Percentiles rank a stretch among this genome's conserved stretches.
phyloP scores from a whole-genome alignment of 2,888 invertebrate species.

The Vesta saturnalis region DNA sequence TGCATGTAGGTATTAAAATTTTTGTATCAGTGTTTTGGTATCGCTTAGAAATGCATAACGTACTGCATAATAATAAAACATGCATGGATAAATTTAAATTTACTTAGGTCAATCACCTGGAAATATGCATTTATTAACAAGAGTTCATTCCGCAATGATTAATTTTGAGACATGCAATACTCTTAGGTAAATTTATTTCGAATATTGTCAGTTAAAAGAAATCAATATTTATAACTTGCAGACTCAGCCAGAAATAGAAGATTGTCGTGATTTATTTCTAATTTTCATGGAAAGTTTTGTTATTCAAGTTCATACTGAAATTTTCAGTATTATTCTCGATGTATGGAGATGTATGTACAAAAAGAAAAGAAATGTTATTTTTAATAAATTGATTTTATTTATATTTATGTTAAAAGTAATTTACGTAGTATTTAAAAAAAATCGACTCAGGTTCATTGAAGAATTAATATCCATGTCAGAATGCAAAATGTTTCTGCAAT shows the following conservation, averaged over 20 bases:
- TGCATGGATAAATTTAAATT: slow-evolving; percentile 28
- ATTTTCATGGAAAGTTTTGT: slow-evolving; percentile 20
- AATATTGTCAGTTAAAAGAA: slow-evolving; percentile 13
- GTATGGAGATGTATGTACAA: too few relatives aligned
- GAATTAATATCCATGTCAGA: too few relatives aligned
- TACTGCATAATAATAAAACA: background rate
- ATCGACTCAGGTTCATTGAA: too few relatives aligned
- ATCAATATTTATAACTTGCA: slow-evolving; percentile 26
- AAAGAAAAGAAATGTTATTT: background rate
- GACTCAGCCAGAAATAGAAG: slow-evolving; percentile 18
- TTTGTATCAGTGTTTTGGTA: too few relatives aligned
- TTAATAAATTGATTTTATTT: too few relatives aligned
- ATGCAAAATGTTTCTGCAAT: too few relatives aligned
- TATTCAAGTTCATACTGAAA: background rate
- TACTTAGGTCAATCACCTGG: slow-evolving; percentile 21
- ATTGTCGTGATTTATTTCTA: slow-evolving; percentile 22
- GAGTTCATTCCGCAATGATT: background rate
- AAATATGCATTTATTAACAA: background rate
- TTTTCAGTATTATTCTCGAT: too few relatives aligned
- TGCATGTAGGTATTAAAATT: too few relatives aligned
- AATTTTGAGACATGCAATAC: slow-evolving; percentile 6
- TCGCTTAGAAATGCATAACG: background rate
- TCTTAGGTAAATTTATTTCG: slow-evolving; percentile 1
- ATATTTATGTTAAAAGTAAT: too few relatives aligned
- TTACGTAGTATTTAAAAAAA: too few relatives aligned